Conservation (phyloP, 2,888 invertebrate genomes). For the Synanthedon andrenaeformis region DNA sequence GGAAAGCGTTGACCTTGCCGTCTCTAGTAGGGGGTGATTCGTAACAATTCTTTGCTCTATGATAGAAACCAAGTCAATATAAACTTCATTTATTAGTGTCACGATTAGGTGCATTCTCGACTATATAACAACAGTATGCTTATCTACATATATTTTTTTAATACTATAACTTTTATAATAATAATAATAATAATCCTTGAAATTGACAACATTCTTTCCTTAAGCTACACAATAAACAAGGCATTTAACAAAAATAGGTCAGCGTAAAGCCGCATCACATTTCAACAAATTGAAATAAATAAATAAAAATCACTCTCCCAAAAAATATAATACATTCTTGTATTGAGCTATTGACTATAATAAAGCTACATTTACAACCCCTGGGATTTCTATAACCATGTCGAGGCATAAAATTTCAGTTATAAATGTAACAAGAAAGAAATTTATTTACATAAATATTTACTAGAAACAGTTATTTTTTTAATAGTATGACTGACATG, state of each 20-base stretch:
- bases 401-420: conserved; percentile 23
- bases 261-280: conserved; percentile 59
- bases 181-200: conserved; percentile 18
- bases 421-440: conserved; percentile 12
- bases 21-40: no score
- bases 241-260: conserved; percentile 39
- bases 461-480: conserved; percentile 21
- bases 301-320: conserved; percentile 42
- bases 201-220: conserved; percentile 42
- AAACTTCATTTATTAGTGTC: conserved; percentile 23
- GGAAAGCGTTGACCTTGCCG: no score
- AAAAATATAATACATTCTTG: conserved; percentile 39
- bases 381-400: conserved; percentile 61
- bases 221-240: conserved; percentile 41
- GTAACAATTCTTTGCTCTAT: no score
- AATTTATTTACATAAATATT: conserved; percentile 45
- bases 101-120: conserved; percentile 22
- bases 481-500: conserved; percentile 35
- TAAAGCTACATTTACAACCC: conserved; percentile 44
- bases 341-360: conserved; percentile 58
- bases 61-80: conserved; percentile 12
- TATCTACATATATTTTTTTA: conserved; percentile 27
- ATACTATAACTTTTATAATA: conserved; percentile 33
- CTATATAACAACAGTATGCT: conserved; percentile 33
- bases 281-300: conserved; percentile 46